Conservation (phyloP, 1,140 invertebrate species). For the Thaumatotibia leucotreta region DNA sequence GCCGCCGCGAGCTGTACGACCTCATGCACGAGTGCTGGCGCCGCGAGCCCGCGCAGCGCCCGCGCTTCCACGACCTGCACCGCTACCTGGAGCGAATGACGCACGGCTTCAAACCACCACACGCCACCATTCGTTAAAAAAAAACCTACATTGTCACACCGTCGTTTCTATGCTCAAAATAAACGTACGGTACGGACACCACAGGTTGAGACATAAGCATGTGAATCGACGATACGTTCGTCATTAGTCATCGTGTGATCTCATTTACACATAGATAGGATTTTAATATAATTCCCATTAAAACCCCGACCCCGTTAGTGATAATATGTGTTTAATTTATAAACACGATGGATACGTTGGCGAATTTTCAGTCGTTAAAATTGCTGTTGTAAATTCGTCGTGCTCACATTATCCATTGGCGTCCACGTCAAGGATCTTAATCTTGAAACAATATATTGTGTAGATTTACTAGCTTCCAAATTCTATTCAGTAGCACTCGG, state of each 20-base stretch:
- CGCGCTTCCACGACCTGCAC: constrained; percentile 93
- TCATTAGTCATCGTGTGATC: neutral
- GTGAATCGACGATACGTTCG: constrained; percentile 14
- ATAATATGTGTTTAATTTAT: constrained; percentile 1
- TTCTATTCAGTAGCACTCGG: neutral
- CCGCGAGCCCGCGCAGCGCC: constrained; percentile 88
- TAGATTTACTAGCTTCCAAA: neutral
- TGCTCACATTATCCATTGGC: neutral
- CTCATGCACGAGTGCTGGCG: constrained; percentile 97
- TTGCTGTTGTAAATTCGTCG: neutral
- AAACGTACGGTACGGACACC: too few relatives aligned
- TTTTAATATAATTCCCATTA: constrained; percentile 7
- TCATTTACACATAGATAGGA: constrained; percentile 12
- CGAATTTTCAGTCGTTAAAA: neutral
- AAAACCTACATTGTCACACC: too few relatives aligned
- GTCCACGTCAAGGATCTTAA: constrained; percentile 2
- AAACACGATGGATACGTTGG: neutral
- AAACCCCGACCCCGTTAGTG: neutral
- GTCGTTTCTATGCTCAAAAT: too few relatives aligned
- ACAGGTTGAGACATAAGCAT: too few relatives aligned
- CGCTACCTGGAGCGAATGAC: constrained; percentile 94
- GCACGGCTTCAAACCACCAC: constrained; percentile 84
- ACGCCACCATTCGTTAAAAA: constrained; percentile 32
- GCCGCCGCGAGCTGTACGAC: constrained; percentile 94
- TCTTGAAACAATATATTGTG: too few relatives aligned